A percentile compares a stretch with the other conserved stretches of the same genome.
Evolutionary conservation across 2,797 vertebrate genomes (phyloP).

Genomic region (Enteromius afrohamiltoni): DNA sequence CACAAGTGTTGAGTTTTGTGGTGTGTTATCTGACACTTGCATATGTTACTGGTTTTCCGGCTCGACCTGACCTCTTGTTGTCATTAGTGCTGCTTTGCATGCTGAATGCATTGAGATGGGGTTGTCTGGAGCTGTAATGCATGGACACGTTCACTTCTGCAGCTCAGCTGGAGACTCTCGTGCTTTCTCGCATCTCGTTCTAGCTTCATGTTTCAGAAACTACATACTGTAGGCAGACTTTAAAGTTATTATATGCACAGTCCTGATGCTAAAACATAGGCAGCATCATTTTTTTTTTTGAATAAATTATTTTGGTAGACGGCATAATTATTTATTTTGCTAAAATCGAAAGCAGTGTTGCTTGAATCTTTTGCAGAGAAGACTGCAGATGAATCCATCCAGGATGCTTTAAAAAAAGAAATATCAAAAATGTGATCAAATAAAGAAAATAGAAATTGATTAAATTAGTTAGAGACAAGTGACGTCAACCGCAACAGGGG

Average conservation of each 20-base stretch:
- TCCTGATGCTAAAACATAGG: not conserved
- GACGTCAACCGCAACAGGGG: too few relatives aligned
- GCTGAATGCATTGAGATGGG: not conserved
- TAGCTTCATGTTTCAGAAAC: not conserved
- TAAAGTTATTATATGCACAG: not conserved
- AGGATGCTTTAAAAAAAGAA: not conserved
- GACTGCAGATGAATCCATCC: not conserved
- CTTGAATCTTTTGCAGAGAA: not conserved
- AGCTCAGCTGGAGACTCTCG: not conserved
- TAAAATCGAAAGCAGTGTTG: not conserved
- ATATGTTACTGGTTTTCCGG: constrained; percentile 8
- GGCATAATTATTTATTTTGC: not conserved
- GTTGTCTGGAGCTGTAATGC: not conserved
- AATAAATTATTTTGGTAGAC: not conserved
- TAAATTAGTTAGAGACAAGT: too few relatives aligned
- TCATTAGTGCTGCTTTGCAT: constrained; percentile 2
- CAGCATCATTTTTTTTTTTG: too few relatives aligned
- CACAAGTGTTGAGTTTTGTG: constrained; percentile 7
- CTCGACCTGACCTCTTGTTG: not conserved
- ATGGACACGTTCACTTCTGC: not conserved
- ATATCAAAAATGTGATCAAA: not conserved
- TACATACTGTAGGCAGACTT: not conserved
- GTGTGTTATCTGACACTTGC: constrained; percentile 24
- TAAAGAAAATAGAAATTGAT: too few relatives aligned
- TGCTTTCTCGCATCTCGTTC: not conserved